These are phyloP conservation scores for Frankliniella intonsa DNA, from an alignment of 2,888 invertebrate genomes.

Conservation along the genomic window DNA sequence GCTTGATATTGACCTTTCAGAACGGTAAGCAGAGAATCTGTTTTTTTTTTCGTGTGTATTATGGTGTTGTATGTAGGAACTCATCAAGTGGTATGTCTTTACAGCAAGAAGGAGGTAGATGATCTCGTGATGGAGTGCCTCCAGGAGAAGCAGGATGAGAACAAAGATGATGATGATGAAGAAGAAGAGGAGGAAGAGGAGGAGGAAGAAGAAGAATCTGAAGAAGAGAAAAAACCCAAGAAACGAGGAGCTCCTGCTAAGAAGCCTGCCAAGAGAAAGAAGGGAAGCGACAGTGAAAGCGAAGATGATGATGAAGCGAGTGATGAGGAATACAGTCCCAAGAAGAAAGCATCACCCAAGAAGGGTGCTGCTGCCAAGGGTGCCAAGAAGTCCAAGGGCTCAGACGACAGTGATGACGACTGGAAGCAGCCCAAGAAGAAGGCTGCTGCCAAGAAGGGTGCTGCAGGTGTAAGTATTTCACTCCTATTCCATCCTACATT, in stretches of 20 bases:
- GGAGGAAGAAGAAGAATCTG: slow-evolving; percentile 42
- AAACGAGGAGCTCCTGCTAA: slow-evolving; percentile 50
- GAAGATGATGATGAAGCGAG: slow-evolving; percentile 48
- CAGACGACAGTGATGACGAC: slow-evolving; percentile 65
- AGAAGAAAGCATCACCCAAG: slow-evolving; percentile 54
- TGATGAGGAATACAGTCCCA: slow-evolving; percentile 58
- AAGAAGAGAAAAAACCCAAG: slow-evolving; percentile 56
- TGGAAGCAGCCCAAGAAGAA: slow-evolving; percentile 59
- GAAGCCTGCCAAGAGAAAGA: slow-evolving; percentile 46
- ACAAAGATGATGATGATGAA: slow-evolving; percentile 48
- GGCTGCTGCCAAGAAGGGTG: slow-evolving; percentile 46
- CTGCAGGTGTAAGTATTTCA: slow-evolving; percentile 41
- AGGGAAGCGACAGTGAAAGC: slow-evolving; percentile 42
- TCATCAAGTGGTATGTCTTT: slow-evolving; percentile 34
- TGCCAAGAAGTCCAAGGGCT: slow-evolving; percentile 57
- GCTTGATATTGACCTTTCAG: slow-evolving; percentile 67
- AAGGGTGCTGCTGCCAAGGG: slow-evolving; percentile 46
- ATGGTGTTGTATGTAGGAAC: background rate
- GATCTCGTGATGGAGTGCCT: slow-evolving; percentile 76
- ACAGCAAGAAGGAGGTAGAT: slow-evolving; percentile 82
- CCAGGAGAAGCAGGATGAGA: slow-evolving; percentile 48
- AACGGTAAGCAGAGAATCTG: slow-evolving; percentile 47
- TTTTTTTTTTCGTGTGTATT: slow-evolving; percentile 16
- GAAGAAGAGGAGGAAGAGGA: slow-evolving; percentile 46
- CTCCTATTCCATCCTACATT: background rate